A percentile compares a stretch with the other conserved stretches of the same genome.
Conservation (phyloP, 2,888 invertebrate genomes). For the Drosophila histrio region DNA sequence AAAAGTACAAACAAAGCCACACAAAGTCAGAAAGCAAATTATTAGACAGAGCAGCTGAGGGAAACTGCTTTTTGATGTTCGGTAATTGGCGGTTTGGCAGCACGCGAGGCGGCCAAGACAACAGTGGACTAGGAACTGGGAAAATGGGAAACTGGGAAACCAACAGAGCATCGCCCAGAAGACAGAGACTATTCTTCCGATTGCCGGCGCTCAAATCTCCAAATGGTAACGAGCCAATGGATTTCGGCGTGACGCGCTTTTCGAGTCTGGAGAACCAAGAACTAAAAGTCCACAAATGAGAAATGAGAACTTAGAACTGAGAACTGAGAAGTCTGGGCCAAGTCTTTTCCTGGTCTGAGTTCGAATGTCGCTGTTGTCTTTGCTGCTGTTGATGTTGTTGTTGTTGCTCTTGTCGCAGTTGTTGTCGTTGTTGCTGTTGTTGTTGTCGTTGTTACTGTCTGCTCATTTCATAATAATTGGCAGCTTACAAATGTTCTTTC, state of each 20-base stretch:
- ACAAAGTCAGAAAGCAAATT: slow-evolving; percentile 69
- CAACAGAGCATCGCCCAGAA: slow-evolving; percentile 33
- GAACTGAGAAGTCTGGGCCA: background rate
- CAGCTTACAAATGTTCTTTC: slow-evolving; percentile 75
- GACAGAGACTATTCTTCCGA: slow-evolving; percentile 55
- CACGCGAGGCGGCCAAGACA: slow-evolving; percentile 66
- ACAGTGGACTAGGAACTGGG: slow-evolving; percentile 15
- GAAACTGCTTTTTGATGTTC: slow-evolving; percentile 78
- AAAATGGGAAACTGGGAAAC: slow-evolving; percentile 13
- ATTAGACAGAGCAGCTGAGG: slow-evolving; percentile 63
- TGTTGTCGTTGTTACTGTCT: slow-evolving; percentile 41
- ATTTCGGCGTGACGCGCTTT: slow-evolving; percentile 77
- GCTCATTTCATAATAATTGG: slow-evolving; percentile 74
- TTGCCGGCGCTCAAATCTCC: slow-evolving; percentile 64
- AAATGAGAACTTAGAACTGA: background rate
- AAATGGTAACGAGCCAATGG: slow-evolving; percentile 72
- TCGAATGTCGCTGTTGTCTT: slow-evolving; percentile 62
- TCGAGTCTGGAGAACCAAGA: slow-evolving; percentile 24
- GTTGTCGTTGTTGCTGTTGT: slow-evolving; percentile 27
- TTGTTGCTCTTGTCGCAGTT: slow-evolving; percentile 13
- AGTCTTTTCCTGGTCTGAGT: slow-evolving; percentile 25
- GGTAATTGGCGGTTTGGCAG: slow-evolving; percentile 80
- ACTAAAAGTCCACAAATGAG: background rate
- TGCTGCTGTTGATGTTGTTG: slow-evolving; percentile 22
- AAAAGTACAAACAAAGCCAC: slow-evolving; percentile 73